Percentiles rank a stretch among this genome's conserved stretches.
phyloP scores from a whole-genome alignment of 2,888 invertebrate genomes.

The Drosophila diplacantha region DNA sequence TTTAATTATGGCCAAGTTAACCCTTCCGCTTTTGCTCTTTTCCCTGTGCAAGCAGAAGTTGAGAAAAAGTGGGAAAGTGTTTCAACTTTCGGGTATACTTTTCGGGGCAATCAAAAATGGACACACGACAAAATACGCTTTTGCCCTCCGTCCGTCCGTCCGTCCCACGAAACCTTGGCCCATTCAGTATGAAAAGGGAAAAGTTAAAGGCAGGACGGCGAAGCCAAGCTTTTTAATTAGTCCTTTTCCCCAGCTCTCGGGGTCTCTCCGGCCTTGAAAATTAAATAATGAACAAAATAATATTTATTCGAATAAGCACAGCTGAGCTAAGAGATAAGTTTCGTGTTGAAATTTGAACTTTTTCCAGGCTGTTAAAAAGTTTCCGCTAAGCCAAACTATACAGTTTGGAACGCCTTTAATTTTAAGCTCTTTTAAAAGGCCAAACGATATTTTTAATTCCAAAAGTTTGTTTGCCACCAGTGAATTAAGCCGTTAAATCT shows the following conservation, averaged over 20 bases:
- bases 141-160: conserved; percentile 18
- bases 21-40: conserved; percentile 32
- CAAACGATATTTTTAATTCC: conserved; percentile 2
- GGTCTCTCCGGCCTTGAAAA: conserved; percentile 18
- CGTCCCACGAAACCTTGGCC: conserved; percentile 34
- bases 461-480: conserved; percentile 3
- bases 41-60: conserved; percentile 14
- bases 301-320: conserved; percentile 5
- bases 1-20: conserved; percentile 63
- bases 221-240: conserved; percentile 60
- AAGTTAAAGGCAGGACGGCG: conserved; percentile 17
- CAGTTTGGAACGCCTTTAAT: conserved; percentile 17
- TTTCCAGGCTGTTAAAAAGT: conserved; percentile 2
- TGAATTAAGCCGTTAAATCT: conserved; percentile 35
- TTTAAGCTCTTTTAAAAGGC: background rate
- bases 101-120: conserved; percentile 57
- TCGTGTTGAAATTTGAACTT: conserved; percentile 8
- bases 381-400: conserved; percentile 16
- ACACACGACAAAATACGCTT: conserved; percentile 25
- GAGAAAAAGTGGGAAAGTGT: conserved; percentile 34
- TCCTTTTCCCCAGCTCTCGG: conserved; percentile 29
- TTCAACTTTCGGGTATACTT: conserved; percentile 48
- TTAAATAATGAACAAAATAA: conserved; percentile 14
- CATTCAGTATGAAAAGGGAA: conserved; percentile 13
- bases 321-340: conserved; percentile 16